phyloP scores from a whole-genome alignment of 1,140 invertebrate species.

The Calosoma granatense region DNA sequence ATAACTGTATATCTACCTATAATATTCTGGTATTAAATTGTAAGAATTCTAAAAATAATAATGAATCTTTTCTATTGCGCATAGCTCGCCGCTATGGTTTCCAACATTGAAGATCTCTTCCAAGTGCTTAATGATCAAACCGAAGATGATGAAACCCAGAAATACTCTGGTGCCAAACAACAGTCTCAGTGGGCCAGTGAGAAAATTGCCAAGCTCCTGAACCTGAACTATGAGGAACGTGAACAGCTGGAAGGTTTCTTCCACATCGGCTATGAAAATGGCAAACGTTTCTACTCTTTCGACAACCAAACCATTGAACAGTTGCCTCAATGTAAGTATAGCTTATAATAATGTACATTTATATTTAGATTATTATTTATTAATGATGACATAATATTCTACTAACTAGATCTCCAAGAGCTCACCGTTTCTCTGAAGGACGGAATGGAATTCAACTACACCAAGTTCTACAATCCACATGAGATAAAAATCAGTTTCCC shows the following conservation, averaged over 20 bases:
- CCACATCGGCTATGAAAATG: slow-evolving; percentile 32
- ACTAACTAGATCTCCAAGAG: not conserved
- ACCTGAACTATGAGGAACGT: slow-evolving; percentile 39
- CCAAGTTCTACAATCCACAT: slow-evolving; percentile 40
- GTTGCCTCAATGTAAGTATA: slow-evolving; percentile 32
- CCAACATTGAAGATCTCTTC: slow-evolving; percentile 39
- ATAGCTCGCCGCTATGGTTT: slow-evolving; percentile 30
- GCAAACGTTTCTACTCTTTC: slow-evolving; percentile 41
- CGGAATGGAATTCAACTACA: slow-evolving; percentile 42
- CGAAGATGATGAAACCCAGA: slow-evolving; percentile 9
- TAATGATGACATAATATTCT: not conserved
- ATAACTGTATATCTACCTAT: not conserved
- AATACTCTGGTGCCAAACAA: slow-evolving; percentile 12
- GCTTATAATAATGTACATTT: not conserved
- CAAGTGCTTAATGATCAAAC: slow-evolving; percentile 34
- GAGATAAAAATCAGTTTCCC: slow-evolving; percentile 50
- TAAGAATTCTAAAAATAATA: no score
- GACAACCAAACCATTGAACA: slow-evolving; percentile 43
- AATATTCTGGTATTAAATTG: not conserved
- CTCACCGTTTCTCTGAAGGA: slow-evolving; percentile 26
- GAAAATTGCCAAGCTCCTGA: slow-evolving; percentile 44
- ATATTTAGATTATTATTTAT: not conserved
- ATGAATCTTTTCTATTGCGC: no score
- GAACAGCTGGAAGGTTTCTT: slow-evolving; percentile 47
- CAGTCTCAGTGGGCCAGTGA: slow-evolving; percentile 31